Base-by-base conservation (phyloP, 2,797 vertebrate species). In the Mus spretus region DNA sequence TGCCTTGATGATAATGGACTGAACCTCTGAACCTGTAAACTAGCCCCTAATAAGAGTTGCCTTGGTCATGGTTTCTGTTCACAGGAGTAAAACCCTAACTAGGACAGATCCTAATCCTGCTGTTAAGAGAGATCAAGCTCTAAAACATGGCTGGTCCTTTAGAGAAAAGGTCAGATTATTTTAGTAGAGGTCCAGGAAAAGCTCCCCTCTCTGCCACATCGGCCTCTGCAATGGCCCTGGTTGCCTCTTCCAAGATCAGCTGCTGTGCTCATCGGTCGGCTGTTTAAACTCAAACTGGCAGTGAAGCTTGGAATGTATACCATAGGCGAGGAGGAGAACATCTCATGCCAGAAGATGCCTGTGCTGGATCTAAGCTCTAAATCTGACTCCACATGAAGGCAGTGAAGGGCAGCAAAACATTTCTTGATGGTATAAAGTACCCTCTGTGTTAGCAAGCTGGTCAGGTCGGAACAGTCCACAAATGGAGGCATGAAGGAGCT, bases 91-190 rank as follows among this genome's bases (percentile, higher is more conserved):
- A 70, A 70, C 65, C 7, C 65, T 70, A 34, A 67, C 31, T 34
- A 70, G 24, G 31, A 70, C 65, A 67, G 98, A 98, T 98, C 98
- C 97, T 93, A 93, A 97, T 98, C 98, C 98, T 98, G 98, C 98
- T 89, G 97, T 99, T 98, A 97, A 97, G 97, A 97, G 99, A 98
- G 98, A 99, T 94, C 98, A 99, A 98, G 98, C 98, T 99, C 99
- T 98, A 99, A 99, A 99, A 98, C 98, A 98, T 86, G 98, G 99
- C 99, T 96, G 98, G 98, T 98, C 99, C 97, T 99, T 99, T 99
- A 98, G 99, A 99, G 98, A 34, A 67, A 17, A 67, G 6, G 13
- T 70, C 15, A 70, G 67, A 70, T 31, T 63, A 59, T 63, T 82
- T 55, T 15, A 59, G n/a, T 15, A 44, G 15, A 31, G 37, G 7